Conservation (phyloP, 2,888 invertebrate genomes). For the Coecobrya sp. region DNA sequence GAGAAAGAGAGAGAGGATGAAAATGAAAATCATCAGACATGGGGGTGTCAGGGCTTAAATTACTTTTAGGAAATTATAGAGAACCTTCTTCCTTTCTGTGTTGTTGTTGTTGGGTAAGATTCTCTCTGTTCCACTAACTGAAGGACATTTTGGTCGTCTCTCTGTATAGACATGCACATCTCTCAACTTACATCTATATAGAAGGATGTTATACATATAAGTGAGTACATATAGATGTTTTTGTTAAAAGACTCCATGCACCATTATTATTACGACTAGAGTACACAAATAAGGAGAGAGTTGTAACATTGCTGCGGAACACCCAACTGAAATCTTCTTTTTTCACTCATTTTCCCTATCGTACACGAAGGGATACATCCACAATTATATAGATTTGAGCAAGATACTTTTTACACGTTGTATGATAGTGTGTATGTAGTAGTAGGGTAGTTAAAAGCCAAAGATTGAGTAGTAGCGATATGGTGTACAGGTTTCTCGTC, state of each 20-base stretch:
- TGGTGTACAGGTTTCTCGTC: slow-evolving; percentile 38
- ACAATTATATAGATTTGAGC: too few relatives aligned
- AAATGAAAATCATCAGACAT: slow-evolving; percentile 80
- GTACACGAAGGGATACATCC: too few relatives aligned
- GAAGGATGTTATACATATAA: background rate
- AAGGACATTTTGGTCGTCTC: background rate
- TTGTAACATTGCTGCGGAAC: too few relatives aligned
- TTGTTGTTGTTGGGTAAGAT: slow-evolving; percentile 56
- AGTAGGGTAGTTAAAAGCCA: slow-evolving; percentile 6
- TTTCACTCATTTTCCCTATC: too few relatives aligned
- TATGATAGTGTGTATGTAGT: background rate
- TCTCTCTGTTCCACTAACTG: slow-evolving; percentile 17
- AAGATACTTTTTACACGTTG: background rate
- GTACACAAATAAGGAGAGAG: too few relatives aligned
- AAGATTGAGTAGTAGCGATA: slow-evolving; percentile 7
- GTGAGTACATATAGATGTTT: too few relatives aligned
- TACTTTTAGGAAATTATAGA: slow-evolving; percentile 82
- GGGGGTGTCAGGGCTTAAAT: slow-evolving; percentile 82
- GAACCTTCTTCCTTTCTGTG: slow-evolving; percentile 69
- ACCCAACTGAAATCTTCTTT: too few relatives aligned
- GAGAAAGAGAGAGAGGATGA: slow-evolving; percentile 37
- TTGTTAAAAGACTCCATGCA: too few relatives aligned
- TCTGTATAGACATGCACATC: background rate
- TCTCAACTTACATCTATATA: background rate
- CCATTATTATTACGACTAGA: too few relatives aligned